Evolutionary conservation across 2,888 invertebrate genomes (phyloP).

Genomic region (Ichneumon xanthorius): DNA sequence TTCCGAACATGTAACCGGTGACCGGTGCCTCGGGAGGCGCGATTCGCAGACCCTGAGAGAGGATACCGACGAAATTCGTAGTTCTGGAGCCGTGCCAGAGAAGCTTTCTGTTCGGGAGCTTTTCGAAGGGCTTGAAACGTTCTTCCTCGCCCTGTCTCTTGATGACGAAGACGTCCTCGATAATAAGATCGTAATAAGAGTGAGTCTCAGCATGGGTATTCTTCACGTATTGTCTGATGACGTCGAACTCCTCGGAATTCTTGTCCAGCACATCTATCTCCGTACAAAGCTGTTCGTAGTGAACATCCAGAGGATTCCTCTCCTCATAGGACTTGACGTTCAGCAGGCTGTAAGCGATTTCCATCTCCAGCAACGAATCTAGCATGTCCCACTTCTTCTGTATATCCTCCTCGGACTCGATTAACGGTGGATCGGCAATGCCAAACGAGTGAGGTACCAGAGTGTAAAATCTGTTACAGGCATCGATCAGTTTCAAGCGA

Average conservation of each 20-base stretch:
- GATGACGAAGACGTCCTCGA: conserved; percentile 90
- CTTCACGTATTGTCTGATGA: conserved; percentile 91
- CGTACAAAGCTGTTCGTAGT: conserved; percentile 95
- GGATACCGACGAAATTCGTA: conserved; percentile 98
- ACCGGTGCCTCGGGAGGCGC: conserved; percentile 99
- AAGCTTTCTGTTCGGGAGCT: conserved; percentile 93
- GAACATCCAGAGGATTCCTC: conserved; percentile 91
- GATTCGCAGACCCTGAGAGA: conserved; percentile 96
- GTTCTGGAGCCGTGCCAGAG: conserved; percentile 99
- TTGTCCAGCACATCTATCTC: conserved; percentile 90
- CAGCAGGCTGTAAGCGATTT: conserved; percentile 96
- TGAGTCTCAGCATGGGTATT: conserved; percentile 98
- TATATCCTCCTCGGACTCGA: conserved; percentile 92
- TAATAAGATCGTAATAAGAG: conserved; percentile 89
- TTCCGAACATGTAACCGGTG: conserved; percentile 99
- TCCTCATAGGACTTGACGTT: conserved; percentile 86
- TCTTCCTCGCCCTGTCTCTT: conserved; percentile 92
- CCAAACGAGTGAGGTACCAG: conserved; percentile 98
- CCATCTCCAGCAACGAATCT: conserved; percentile 96
- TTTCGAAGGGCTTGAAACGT: conserved; percentile 94
- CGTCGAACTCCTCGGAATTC: conserved; percentile 89
- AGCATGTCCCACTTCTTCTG: conserved; percentile 91
- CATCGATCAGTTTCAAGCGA: conserved; percentile 89
- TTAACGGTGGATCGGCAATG: conserved; percentile 91
- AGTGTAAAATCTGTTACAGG: conserved; percentile 97